A percentile compares a stretch with the other conserved stretches of the same genome.
Evolutionary conservation across 2,113 vertebrate species (phyloP).

Genomic region (Barbus barbus): DNA sequence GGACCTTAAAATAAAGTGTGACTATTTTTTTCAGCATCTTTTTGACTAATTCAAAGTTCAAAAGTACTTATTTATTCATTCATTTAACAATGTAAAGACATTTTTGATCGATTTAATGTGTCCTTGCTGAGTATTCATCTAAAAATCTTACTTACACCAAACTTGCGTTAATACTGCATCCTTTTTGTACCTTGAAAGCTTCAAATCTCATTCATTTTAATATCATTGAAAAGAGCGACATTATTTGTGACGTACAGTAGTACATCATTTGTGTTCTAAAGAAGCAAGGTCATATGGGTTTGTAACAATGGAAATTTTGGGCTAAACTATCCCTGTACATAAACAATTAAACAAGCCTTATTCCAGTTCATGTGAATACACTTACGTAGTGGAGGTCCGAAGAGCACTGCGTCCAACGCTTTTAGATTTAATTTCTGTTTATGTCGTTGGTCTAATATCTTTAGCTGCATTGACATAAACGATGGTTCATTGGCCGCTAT

Average conservation of each 20-base stretch:
- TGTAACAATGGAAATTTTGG: background rate
- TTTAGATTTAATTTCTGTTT: slow-evolving; percentile 97
- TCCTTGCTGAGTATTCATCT: too few relatives aligned
- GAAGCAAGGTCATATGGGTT: background rate
- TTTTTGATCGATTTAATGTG: too few relatives aligned
- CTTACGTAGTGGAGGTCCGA: slow-evolving; percentile 94
- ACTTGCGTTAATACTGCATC: too few relatives aligned
- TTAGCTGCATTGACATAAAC: slow-evolving; percentile 91
- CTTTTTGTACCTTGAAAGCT: background rate
- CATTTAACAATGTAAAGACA: too few relatives aligned
- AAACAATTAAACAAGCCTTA: background rate
- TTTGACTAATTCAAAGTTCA: too few relatives aligned
- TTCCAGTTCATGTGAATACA: slow-evolving; percentile 53
- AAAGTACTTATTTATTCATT: too few relatives aligned
- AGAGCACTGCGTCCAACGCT: slow-evolving; percentile 95
- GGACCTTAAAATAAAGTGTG: too few relatives aligned
- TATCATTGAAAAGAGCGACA: background rate
- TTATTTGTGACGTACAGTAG: too few relatives aligned
- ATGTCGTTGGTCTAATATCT: slow-evolving; percentile 94
- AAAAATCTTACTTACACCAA: too few relatives aligned
- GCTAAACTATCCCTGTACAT: background rate
- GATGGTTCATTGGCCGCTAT: slow-evolving; percentile 93
- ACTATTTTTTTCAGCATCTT: too few relatives aligned
- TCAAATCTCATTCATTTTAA: background rate
- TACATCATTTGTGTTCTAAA: background rate